A percentile compares a stretch with the other conserved stretches of the same genome.
These are phyloP conservation scores for Thunnus maccoyii DNA, from an alignment of 2,113 vertebrate genomes.

Conservation along the genomic window DNA sequence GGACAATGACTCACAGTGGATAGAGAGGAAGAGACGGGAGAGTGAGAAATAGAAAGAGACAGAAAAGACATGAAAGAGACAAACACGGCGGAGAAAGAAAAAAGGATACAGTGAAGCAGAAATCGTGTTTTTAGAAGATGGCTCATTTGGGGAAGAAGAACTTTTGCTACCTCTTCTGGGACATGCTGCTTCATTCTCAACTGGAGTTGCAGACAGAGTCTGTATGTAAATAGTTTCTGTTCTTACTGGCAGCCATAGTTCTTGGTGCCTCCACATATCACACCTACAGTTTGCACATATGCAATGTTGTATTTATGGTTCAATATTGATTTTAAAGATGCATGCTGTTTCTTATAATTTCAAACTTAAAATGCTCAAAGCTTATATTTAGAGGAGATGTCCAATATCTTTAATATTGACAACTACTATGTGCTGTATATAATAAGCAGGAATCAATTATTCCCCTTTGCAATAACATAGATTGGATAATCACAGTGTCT, in stretches of 20 bases:
- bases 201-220: not conserved
- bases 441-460: not conserved
- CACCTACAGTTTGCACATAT: constrained; percentile 10
- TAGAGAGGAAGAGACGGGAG: not conserved
- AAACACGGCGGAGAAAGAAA: not conserved
- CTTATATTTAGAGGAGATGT: not conserved
- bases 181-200: not conserved
- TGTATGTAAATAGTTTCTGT: not conserved
- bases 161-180: constrained; percentile 13
- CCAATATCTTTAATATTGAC: not conserved
- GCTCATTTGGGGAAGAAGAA: constrained; percentile 11
- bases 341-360: not conserved
- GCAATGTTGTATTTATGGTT: constrained; percentile 1
- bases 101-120: not conserved
- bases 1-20: constrained; percentile 28
- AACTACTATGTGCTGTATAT: not conserved
- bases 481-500: not conserved
- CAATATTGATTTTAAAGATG: not conserved
- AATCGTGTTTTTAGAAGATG: not conserved
- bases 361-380: not conserved
- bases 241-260: not conserved
- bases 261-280: not conserved
- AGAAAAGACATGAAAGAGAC: constrained; percentile 2
- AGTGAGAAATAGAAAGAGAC: constrained; percentile 14
- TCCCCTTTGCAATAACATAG: not conserved